Percentiles rank a stretch among this genome's conserved stretches.
phyloP scores from a whole-genome alignment of 2,797 vertebrate genomes.

The Distichodus sexfasciatus region DNA sequence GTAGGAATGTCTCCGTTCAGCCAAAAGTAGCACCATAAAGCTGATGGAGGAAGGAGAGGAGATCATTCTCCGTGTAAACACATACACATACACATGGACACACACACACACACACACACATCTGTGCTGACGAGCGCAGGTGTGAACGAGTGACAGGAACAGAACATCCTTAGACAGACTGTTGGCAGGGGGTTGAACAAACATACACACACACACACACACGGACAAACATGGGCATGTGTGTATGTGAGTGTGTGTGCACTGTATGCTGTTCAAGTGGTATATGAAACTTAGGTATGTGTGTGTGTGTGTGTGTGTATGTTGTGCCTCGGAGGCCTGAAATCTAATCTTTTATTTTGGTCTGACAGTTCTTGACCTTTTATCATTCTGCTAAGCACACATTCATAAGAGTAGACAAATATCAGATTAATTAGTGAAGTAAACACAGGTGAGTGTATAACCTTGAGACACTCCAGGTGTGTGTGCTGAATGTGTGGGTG shows the following conservation, averaged over 20 bases:
- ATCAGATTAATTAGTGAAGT: constrained; percentile 36
- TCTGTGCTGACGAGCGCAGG: constrained; percentile 42
- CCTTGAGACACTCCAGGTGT: background rate
- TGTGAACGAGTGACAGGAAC: constrained; percentile 43
- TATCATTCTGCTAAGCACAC: constrained; percentile 10
- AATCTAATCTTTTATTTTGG: constrained; percentile 9
- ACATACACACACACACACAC: constrained; percentile 22
- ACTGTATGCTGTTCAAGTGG: background rate
- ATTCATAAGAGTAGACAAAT: constrained; percentile 41
- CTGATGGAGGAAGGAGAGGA: background rate
- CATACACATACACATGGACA: constrained; percentile 7
- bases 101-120: constrained; percentile 30
- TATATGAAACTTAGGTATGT: background rate
- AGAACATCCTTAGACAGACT: constrained; percentile 42
- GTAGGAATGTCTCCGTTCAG: background rate
- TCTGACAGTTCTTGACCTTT: constrained; percentile 25
- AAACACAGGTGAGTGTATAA: background rate
- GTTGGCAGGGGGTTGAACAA: constrained; percentile 15
- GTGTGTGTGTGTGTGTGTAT: background rate
- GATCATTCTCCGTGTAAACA: background rate
- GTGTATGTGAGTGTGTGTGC: background rate
- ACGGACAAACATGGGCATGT: background rate
- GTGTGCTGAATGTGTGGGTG: background rate
- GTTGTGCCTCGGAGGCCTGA: background rate
- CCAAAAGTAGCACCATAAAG: background rate